Evolutionary conservation across 2,888 invertebrate species (phyloP).

Genomic region (Plusia festucae): DNA sequence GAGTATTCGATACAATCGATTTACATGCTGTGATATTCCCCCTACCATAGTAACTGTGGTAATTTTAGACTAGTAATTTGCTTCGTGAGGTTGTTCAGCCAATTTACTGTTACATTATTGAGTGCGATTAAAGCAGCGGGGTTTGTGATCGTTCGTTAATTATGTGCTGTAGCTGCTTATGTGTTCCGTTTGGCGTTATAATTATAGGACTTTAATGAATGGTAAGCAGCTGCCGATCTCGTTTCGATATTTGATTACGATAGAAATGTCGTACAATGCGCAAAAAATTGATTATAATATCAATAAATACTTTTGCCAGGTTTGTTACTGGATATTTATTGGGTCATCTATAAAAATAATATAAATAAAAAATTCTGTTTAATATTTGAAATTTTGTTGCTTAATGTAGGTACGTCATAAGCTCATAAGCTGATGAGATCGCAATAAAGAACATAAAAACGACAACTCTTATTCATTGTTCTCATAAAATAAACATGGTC

Average conservation of each 20-base stretch:
- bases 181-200: slow-evolving; percentile 51
- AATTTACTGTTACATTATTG: slow-evolving; percentile 71
- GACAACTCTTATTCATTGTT: slow-evolving; percentile 46
- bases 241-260: slow-evolving; percentile 33
- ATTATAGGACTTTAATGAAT: slow-evolving; percentile 44
- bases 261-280: slow-evolving; percentile 28
- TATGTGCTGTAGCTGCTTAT: slow-evolving; percentile 58
- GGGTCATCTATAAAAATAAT: too few relatives aligned
- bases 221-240: slow-evolving; percentile 42
- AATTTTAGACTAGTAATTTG: slow-evolving; percentile 75
- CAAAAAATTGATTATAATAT: not conserved
- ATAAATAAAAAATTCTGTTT: not conserved
- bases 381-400: not conserved
- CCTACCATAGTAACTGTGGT: slow-evolving; percentile 66
- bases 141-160: slow-evolving; percentile 68
- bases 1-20: slow-evolving; percentile 76
- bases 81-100: slow-evolving; percentile 60
- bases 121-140: slow-evolving; percentile 67
- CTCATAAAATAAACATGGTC: slow-evolving; percentile 66
- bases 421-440: slow-evolving; percentile 1
- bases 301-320: not conserved
- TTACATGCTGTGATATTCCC: slow-evolving; percentile 76
- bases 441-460: slow-evolving; percentile 30
- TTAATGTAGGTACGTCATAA: too few relatives aligned
- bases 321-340: not conserved